Conservation (phyloP, 2,888 invertebrate genomes). For the Odontothrips loti region DNA sequence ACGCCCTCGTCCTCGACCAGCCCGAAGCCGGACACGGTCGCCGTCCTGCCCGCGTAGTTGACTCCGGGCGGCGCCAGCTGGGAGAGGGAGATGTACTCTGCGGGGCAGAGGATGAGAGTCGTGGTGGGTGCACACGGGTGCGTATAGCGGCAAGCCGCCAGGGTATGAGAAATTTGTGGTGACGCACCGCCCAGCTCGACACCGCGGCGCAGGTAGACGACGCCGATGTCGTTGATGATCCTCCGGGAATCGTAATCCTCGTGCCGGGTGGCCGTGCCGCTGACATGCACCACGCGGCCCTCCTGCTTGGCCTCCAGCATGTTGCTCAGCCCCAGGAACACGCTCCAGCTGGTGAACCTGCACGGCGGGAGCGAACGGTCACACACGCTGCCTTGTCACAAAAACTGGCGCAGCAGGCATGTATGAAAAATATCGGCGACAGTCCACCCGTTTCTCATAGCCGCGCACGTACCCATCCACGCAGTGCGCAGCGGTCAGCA, state of each 20-base stretch:
- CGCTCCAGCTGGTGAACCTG: background rate
- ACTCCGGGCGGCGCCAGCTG: conserved; percentile 35
- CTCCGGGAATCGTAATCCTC: conserved; percentile 32
- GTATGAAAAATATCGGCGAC: too few relatives aligned
- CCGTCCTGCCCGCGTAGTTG: conserved; percentile 23
- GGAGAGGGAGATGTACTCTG: conserved; percentile 31
- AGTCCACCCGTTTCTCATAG: background rate
- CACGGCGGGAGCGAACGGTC: background rate
- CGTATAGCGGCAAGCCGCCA: background rate
- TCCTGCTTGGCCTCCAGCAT: conserved; percentile 27
- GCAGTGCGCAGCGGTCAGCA: conserved; percentile 87
- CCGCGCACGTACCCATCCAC: conserved; percentile 77
- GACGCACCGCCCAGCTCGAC: conserved; percentile 22
- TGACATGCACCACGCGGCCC: conserved; percentile 31
- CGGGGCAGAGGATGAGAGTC: background rate
- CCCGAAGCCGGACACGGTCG: conserved; percentile 39
- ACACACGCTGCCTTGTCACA: too few relatives aligned
- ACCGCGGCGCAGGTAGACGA: conserved; percentile 37
- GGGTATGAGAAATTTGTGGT: too few relatives aligned
- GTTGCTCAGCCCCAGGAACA: background rate
- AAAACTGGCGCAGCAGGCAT: too few relatives aligned
- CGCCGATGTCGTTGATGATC: conserved; percentile 39
- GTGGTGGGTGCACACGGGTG: background rate
- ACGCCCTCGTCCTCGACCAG: conserved; percentile 33
- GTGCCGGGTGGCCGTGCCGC: conserved; percentile 35